Base-by-base conservation (phyloP, 2,113 vertebrate genomes). In the Nibea albiflora region DNA sequence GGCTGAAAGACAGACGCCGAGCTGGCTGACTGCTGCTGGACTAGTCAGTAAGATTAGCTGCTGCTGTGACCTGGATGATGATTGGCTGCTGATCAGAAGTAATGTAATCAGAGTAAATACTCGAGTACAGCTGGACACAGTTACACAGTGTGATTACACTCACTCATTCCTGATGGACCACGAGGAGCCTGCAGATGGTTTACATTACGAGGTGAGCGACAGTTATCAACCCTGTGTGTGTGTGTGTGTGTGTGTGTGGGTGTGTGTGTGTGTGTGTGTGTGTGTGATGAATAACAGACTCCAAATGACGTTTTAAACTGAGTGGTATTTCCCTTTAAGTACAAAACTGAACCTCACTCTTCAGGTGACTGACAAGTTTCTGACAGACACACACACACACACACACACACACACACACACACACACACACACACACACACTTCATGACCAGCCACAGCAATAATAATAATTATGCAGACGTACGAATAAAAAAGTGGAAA, bases 291-390 rank as follows among this genome's bases (percentile, higher is more conserved):
- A 82, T 88, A 87, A 84, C 88, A 84, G 80, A 73, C 82, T 73
- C 60, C 56, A 26, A 84, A 71, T 84, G 85, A 88, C 80, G 80
- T 78, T 77, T 86, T 67, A 50, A 88, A 86, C 54, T 73, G 83
- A 72, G 71, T 50, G 64, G 73, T 74, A 69, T 88, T 89, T 88
- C 70, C 87, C 83, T 86, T 80, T 84, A 86, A 82, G 83, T 76
- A 81, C 81, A 75, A 35, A 80, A 46, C 64, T 82, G 71, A 76
- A 81, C 64, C 67, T 71, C 49, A 20, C 22, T n/a, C 63, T 77
- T 31, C 64, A 62, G 46, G 44, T 89, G 85, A 90, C 72, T 75
- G 88, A 85, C 56, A 31, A 39, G 76, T 80, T 83, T 86, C 47
- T 88, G 84, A 87, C 84, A 81, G 69, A 80, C 42, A 20, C 61